Conservation (phyloP, 2,113 vertebrate species). For the Prionailurus bengalensis region DNA sequence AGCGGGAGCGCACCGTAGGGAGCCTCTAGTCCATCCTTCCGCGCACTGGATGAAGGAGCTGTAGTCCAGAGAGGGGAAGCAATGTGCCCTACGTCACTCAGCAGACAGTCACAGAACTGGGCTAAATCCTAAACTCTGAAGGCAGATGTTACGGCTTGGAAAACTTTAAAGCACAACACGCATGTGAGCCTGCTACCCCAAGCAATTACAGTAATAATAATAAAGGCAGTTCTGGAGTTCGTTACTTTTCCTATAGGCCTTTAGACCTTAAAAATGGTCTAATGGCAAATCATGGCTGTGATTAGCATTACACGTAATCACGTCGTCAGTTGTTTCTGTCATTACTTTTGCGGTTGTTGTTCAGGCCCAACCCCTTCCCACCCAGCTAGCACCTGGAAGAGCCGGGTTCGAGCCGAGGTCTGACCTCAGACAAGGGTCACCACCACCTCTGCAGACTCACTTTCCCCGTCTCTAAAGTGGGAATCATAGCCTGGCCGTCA, state of each 20-base stretch:
- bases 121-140: background rate
- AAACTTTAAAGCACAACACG: background rate
- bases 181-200: background rate
- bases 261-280: background rate
- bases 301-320: background rate
- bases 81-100: background rate
- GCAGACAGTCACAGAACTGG: background rate
- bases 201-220: background rate
- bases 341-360: background rate
- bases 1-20: background rate
- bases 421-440: background rate
- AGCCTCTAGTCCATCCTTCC: background rate
- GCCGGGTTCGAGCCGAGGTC: background rate
- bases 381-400: background rate
- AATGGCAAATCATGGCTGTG: background rate
- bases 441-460: background rate
- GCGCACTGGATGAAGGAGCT: background rate
- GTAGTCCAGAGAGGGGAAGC: background rate
- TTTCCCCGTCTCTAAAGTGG: background rate
- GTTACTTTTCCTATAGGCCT: background rate
- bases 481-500: rapidly evolving
- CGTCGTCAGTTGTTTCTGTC: rapidly evolving
- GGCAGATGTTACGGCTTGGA: background rate
- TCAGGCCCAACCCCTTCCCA: background rate
- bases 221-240: background rate